Base-by-base conservation (phyloP, 2,888 invertebrate species). In the Dryococelus australis region DNA sequence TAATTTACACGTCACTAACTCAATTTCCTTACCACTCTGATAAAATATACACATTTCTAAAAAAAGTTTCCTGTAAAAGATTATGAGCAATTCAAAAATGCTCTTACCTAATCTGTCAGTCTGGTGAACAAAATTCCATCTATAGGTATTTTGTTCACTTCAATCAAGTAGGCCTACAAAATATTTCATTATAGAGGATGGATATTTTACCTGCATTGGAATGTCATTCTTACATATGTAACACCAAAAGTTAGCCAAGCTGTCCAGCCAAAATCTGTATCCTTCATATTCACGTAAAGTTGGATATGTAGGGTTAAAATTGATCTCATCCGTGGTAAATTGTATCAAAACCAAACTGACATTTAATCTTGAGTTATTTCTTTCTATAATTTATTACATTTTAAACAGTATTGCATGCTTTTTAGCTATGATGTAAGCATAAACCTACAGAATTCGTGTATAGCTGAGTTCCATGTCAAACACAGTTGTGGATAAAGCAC, bases 11-110 rank as follows among this genome's bases (percentile, higher is more conserved):
- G 24, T 65, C 8, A 47, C n/a, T 65, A 65, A 65, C 20, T 65
- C 1, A 65, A 65, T 16, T 8, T 16, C 65, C 24, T 65, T 24
- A 65, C 65, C 65, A 65, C 6, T 65, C 65, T 65, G 65, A 65
- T 65, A 65, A 65, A 65, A 65, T 65, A 65, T 65, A 65, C 65
- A 65, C n/a, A 65, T 65, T 65, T 65, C 65, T 65, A 65, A 5
- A 65, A 65, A 65, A 65, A 65, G 65, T 65, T 65, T 65, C 65
- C 65, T 65, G 65, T 65, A 65, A 65, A 65, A 65, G 65, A 65
- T 65, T 65, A 5, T 65, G 65, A 65, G 65, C 65, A 65, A 65
- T 65, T 65, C 65, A 65, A 65, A 65, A 65, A 10, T 65, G 10
- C 16, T 65, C 8, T 65, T n/a, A 65, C 8, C 6, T 65, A 65